Conservation (phyloP, 2,888 invertebrate species). For the Aproaerema taeniolella region DNA sequence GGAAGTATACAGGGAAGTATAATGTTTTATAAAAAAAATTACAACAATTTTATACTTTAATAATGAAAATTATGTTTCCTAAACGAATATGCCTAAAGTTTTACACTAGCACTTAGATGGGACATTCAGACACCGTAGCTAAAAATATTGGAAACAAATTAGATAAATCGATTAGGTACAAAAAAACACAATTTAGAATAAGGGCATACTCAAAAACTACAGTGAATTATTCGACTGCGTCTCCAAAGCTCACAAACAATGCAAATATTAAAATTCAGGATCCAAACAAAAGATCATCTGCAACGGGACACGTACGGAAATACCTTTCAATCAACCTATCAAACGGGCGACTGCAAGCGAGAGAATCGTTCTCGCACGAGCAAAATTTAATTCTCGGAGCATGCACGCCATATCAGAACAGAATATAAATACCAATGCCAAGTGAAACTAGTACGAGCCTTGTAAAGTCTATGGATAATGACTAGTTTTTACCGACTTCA, state of each 20-base stretch:
- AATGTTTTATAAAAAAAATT: no score
- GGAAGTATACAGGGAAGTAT: no score
- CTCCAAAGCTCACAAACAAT: slow-evolving; percentile 2
- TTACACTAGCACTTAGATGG: no score
- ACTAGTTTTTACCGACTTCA: no score
- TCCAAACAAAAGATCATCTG: slow-evolving; percentile 18
- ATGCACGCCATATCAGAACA: slow-evolving; percentile 43
- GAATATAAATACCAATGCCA: slow-evolving; percentile 46
- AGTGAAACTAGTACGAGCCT: slow-evolving; percentile 27
- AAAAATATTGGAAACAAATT: no score
- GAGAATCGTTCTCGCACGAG: slow-evolving; percentile 41
- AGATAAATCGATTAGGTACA: no score
- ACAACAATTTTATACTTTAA: no score
- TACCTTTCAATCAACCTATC: slow-evolving; percentile 59
- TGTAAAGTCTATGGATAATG: no score
- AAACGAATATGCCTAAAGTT: no score
- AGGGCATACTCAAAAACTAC: background rate
- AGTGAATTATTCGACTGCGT: background rate
- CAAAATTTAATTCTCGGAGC: slow-evolving; percentile 48
- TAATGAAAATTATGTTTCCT: no score
- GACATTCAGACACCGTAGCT: no score
- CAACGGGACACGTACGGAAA: slow-evolving; percentile 41
- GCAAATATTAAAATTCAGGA: slow-evolving; percentile 11
- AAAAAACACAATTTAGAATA: no score
- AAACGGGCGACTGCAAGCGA: slow-evolving; percentile 35